Conservation (phyloP, 1,140 invertebrate genomes). For the Gerris buenoi region DNA sequence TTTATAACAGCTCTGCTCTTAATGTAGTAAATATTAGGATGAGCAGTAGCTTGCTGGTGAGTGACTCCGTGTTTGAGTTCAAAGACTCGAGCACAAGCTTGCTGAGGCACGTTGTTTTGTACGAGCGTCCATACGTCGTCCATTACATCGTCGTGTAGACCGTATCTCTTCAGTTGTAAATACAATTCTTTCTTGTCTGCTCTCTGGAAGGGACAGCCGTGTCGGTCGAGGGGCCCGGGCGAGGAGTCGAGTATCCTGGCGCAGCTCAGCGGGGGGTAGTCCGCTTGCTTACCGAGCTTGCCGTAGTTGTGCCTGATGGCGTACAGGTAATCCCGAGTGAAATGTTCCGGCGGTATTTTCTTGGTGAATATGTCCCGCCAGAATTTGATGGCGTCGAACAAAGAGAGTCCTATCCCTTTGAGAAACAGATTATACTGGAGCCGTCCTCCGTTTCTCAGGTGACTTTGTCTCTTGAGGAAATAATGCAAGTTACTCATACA, state of each 20-base stretch:
- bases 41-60: neutral
- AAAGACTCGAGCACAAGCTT: neutral
- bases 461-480: slow-evolving; percentile 56
- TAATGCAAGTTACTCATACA: slow-evolving; percentile 88
- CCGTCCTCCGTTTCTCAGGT: slow-evolving; percentile 75
- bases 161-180: neutral
- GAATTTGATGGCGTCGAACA: slow-evolving; percentile 76
- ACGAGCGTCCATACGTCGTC: neutral
- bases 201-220: slow-evolving; percentile 73
- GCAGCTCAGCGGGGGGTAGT: slow-evolving; percentile 85
- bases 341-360: slow-evolving; percentile 67
- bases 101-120: neutral
- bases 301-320: slow-evolving; percentile 88
- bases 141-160: neutral
- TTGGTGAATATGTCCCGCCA: slow-evolving; percentile 86
- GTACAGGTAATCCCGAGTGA: slow-evolving; percentile 86
- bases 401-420: slow-evolving; percentile 76
- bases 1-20: no score
- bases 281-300: slow-evolving; percentile 77
- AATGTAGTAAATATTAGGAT: neutral
- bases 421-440: slow-evolving; percentile 88
- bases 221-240: slow-evolving; percentile 63
- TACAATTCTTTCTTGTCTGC: neutral
- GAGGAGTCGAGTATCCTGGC: slow-evolving; percentile 72
- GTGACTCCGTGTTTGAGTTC: neutral